Evolutionary conservation across 2,797 vertebrate genomes (phyloP), one percentile per base, ranked within the genome.

Genomic region (Malurus splendens): DNA sequence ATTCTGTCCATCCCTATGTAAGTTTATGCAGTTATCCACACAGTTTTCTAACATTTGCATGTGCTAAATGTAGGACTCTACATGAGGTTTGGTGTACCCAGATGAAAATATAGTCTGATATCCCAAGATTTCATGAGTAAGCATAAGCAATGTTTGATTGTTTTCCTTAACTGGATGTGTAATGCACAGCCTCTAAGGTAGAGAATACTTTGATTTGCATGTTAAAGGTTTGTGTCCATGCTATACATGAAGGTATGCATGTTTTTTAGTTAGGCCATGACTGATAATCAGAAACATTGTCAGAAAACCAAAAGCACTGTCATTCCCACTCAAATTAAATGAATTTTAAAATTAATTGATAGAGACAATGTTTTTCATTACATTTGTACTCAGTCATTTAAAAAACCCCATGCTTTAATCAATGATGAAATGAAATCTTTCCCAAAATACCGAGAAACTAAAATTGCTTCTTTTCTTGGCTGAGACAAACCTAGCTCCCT

Each of bases 341-440:
- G 0, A 41, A 60, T 75, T 90, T 45, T 23, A 64, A 76, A 83
- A 73, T 38, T 82, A 4, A 23, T 33, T 64, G 17, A 6, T 48
- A 54, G 7, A 51, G 27, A 4, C 8, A 85, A 14, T 71, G 22
- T 39, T 78, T 71, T 61, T 74, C 11, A 23, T 79, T 33, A 27
- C 4, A n/a, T 76, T 80, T 67, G 3, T 54, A 41, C 64, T 81
- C 39, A 36, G 8, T 54, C 20, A 82, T 23, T 54, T 30, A 18
- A 81, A 82, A 73, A 27, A 1, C 0, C 0, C 0, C 18, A 18
- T 7, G 10, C 15, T 62, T 75, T 51, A 32, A 59, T 76, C 36
- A 50, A 38, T 25, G 67, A 36, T 52, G 7, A 77, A 74, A 77
- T 64, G 0, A 56, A 84, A 56, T 41, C 3, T 52, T 84, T 72